Evolutionary conservation across 1,140 invertebrate species (phyloP), one percentile per base, ranked within the genome.

Genomic region (Uloborus diversus): DNA sequence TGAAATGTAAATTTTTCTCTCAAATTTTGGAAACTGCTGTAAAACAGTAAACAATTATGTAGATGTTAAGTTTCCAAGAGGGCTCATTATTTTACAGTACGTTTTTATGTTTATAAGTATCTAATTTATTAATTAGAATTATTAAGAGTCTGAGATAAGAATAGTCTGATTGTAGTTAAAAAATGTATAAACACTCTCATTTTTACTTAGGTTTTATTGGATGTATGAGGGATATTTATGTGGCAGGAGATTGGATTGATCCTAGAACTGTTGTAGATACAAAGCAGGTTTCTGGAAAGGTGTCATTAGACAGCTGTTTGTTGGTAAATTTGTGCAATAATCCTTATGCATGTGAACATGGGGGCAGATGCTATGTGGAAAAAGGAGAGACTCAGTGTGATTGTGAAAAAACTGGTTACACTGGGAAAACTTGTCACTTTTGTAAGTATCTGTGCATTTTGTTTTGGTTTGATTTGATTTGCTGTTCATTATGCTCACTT

Each of bases 381-480:
- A 82, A 82, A 47, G 94, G 96, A 81, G 89, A 91, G 66, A 91
- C 96, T 17, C 92, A 91, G 3, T 98, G 96, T 85, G 93, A 97
- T 82, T 98, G 96, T 86, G 92, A 91, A 17, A 92, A 92, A 62
- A 96, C 94, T 5, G 94, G 88, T n/a, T 91, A 91, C 83, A 94
- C 93, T 51, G 96, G 96, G 35, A 94, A 94, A 85, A 96, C 96
- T 84, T 98, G 96, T 83, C 95, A 97, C 85, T 98, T 97, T 84
- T 93, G 91, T 92, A 86, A 89, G 86, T 86, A 37, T 61, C n/a
- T 56, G 66, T n/a, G n/a, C n/a, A n/a, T n/a, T n/a, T n/a, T n/a
- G n/a, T n/a, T n/a, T n/a, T n/a, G n/a, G n/a, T n/a, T n/a, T n/a
- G n/a, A n/a, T n/a, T n/a, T n/a, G n/a, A n/a, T n/a, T n/a, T n/a